phyloP scores from a whole-genome alignment of 1,140 invertebrate genomes.

The Euura lappo region DNA sequence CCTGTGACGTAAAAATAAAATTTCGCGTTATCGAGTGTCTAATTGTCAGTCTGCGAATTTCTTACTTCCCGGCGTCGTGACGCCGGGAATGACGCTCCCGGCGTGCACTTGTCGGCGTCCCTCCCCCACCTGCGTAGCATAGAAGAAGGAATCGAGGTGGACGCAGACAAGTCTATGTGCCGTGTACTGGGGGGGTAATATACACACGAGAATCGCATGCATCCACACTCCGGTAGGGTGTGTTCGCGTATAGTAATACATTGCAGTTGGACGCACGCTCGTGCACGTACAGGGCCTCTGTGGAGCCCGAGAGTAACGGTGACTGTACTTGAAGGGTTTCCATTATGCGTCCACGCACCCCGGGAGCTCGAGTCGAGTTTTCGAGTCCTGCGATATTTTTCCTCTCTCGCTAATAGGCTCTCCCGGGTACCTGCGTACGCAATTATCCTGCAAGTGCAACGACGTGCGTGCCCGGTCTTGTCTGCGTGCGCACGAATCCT shows the following conservation, averaged over 20 bases:
- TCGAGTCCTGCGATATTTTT: conserved; percentile 41
- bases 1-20: too few species aligned
- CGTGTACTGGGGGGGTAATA: not conserved
- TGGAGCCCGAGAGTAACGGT: conserved; percentile 15
- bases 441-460: conserved; percentile 46
- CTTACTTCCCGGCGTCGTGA: not conserved
- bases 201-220: not conserved
- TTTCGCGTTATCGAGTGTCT: too few species aligned
- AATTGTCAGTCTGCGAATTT: too few species aligned
- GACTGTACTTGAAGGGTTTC: conserved; percentile 53
- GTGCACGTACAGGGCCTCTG: conserved; percentile 27
- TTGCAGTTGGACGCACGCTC: conserved; percentile 25
- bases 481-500: conserved; percentile 17
- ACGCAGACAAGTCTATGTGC: not conserved
- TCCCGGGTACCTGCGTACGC: conserved; percentile 39
- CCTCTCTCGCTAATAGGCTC: conserved; percentile 42
- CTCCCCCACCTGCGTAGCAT: conserved; percentile 40
- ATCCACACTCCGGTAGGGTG: not conserved
- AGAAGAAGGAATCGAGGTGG: conserved; percentile 24
- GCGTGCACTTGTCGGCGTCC: conserved; percentile 50
- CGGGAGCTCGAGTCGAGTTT: conserved; percentile 18
- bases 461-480: conserved; percentile 17
- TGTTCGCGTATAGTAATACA: conserved; percentile 22
- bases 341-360: conserved; percentile 48
- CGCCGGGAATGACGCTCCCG: not conserved